Evolutionary conservation across 2,113 vertebrate species (phyloP).

Genomic region (Aegotheles bennettii): DNA sequence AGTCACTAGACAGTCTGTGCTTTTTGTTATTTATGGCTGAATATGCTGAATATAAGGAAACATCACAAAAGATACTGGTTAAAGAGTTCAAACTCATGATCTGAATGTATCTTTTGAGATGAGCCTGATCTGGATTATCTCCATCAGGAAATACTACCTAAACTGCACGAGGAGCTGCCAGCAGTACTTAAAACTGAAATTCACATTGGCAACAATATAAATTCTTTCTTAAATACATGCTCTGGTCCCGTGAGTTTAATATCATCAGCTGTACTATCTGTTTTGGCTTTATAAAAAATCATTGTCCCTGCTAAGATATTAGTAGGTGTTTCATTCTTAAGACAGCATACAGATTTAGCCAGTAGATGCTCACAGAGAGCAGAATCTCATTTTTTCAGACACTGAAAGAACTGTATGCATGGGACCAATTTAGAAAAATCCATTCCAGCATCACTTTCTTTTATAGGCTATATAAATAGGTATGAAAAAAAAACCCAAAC

Average conservation of each 20-base stretch:
- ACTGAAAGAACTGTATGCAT: not conserved
- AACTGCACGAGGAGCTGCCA: not conserved
- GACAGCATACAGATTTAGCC: not conserved
- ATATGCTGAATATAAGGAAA: not conserved
- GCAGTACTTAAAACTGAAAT: not conserved
- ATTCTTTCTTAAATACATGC: not conserved
- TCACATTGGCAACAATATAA: not conserved
- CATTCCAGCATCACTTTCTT: constrained; percentile 52
- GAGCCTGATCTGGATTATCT: not conserved
- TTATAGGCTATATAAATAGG: constrained; percentile 53
- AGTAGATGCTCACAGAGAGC: not conserved
- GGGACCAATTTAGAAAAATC: constrained; percentile 42
- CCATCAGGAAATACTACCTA: not conserved
- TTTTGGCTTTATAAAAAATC: not conserved
- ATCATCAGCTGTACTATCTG: not conserved
- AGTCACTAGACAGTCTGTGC: not conserved
- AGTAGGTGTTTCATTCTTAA: not conserved
- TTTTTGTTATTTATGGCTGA: not conserved
- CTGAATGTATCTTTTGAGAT: not conserved
- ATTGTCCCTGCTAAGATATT: not conserved
- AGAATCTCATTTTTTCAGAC: constrained; percentile 1
- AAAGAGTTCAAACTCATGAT: not conserved
- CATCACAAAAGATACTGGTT: not conserved
- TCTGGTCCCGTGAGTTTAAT: not conserved
- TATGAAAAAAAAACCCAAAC: not conserved